phyloP scores from a whole-genome alignment of 2,113 vertebrate species.

The Progne subis region DNA sequence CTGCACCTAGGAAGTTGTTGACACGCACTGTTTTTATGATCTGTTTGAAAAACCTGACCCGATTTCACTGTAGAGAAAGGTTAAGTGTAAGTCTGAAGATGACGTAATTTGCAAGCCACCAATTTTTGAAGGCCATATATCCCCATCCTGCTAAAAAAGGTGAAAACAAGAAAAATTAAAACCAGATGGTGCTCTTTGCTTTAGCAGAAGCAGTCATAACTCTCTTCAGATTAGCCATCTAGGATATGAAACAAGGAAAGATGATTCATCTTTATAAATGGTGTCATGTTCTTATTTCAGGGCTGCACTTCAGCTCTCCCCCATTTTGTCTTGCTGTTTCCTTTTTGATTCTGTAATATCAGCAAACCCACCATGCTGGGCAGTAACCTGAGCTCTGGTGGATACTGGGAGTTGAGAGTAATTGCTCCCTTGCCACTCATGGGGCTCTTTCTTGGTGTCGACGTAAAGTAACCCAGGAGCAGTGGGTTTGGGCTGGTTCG shows the following conservation, averaged over 20 bases:
- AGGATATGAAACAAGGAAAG: neutral
- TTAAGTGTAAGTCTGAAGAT: neutral
- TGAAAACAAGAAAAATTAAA: neutral
- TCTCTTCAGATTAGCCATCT: neutral
- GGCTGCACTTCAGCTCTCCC: neutral
- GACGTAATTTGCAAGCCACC: neutral
- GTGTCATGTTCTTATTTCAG: neutral
- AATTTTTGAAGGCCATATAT: neutral
- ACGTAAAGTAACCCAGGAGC: neutral
- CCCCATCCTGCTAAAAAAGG: neutral
- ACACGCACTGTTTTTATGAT: neutral
- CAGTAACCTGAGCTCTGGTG: neutral
- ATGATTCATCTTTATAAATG: neutral
- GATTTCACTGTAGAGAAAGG: neutral
- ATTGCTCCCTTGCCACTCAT: neutral
- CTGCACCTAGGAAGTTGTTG: neutral
- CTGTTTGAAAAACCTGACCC: neutral
- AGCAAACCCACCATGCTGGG: neutral
- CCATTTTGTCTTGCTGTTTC: neutral
- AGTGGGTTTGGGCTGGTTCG: neutral
- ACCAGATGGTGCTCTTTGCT: neutral
- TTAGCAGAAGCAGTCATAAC: neutral
- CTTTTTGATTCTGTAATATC: neutral
- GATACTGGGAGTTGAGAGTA: neutral
- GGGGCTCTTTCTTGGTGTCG: neutral